Evolutionary conservation across 2,113 vertebrate species (phyloP).

Genomic region (Lepidothrix coronata): DNA sequence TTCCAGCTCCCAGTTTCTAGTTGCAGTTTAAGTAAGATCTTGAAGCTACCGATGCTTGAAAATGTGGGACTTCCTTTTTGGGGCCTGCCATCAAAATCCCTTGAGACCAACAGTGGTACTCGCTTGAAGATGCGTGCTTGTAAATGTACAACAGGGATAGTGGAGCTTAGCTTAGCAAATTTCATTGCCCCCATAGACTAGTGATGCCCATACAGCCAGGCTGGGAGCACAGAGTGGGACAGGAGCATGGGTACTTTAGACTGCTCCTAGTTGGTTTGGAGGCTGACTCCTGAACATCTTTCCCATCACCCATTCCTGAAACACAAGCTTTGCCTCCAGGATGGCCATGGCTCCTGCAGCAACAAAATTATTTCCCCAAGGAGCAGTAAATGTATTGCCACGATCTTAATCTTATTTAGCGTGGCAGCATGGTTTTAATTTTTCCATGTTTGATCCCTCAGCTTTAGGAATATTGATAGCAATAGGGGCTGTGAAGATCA

Average conservation of each 20-base stretch:
- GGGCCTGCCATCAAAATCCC: not conserved
- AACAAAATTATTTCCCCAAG: conserved; percentile 12
- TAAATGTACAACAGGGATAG: not conserved
- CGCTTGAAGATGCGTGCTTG: not conserved
- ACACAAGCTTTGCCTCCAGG: not conserved
- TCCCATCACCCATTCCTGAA: not conserved
- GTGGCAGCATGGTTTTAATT: conserved; percentile 55
- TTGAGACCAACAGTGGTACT: not conserved
- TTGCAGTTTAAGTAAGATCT: not conserved
- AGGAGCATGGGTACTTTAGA: accelerated
- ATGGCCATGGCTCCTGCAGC: not conserved
- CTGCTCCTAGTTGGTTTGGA: not conserved
- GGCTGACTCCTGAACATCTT: not conserved
- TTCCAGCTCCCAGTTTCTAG: not conserved
- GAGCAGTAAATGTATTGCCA: conserved; percentile 35
- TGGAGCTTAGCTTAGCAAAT: conserved; percentile 2
- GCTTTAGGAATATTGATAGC: conserved; percentile 13
- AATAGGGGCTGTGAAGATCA: conserved; percentile 34
- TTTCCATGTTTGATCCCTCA: conserved; percentile 41
- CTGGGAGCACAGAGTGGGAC: not conserved
- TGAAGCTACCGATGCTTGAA: not conserved
- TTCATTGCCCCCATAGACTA: not conserved
- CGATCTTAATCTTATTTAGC: conserved; percentile 45
- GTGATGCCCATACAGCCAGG: not conserved
- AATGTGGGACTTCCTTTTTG: not conserved